Conservation (phyloP, 2,113 vertebrate genomes). For the Seriola rivoliana region DNA sequence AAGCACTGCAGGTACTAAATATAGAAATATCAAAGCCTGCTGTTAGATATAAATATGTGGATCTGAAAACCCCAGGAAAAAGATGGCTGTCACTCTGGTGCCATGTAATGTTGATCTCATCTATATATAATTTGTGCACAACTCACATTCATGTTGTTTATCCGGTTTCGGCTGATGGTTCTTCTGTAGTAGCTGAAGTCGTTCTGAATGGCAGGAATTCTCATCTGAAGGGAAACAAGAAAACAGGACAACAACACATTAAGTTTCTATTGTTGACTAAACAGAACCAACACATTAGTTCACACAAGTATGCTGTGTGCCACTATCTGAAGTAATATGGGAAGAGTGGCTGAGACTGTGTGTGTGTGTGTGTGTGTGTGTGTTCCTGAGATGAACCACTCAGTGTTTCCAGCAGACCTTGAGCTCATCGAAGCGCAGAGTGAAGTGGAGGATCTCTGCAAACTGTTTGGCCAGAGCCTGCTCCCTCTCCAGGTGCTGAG, state of each 20-base stretch:
- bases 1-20: neutral
- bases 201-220: conserved; percentile 98
- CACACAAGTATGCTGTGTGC: neutral
- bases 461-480: conserved; percentile 98
- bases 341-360: neutral
- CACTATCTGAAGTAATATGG: neutral
- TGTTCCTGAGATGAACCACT: neutral
- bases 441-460: conserved; percentile 98
- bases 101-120: neutral
- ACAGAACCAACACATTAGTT: neutral
- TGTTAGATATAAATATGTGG: neutral
- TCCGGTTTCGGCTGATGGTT: conserved; percentile 95
- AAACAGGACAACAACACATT: neutral
- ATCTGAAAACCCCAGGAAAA: neutral
- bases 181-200: conserved; percentile 98
- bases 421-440: conserved; percentile 97
- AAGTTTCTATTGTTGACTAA: neutral
- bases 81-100: too few species aligned
- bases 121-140: neutral
- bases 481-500: conserved; percentile 96
- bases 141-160: conserved; percentile 99
- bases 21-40: neutral
- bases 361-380: neutral
- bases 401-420: conserved; percentile 85
- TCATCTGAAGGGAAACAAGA: conserved; percentile 87